Percentiles rank a stretch among this genome's conserved stretches.
Conservation (phyloP, 1,140 invertebrate genomes). For the Psilanteris sp. region DNA sequence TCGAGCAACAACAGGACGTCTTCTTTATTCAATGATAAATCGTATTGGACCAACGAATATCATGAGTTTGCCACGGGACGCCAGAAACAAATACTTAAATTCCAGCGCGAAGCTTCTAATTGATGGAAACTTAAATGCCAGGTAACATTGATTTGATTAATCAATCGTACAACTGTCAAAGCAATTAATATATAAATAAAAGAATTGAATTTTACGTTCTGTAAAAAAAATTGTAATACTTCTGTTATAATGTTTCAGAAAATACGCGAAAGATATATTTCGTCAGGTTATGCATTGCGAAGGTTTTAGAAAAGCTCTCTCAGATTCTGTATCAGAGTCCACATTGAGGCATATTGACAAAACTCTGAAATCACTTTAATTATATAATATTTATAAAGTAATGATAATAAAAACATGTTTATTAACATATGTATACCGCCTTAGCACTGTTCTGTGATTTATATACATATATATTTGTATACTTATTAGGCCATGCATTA, state of each 20-base stretch:
- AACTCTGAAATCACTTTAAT: slow-evolving; percentile 82
- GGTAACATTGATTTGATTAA: slow-evolving; percentile 81
- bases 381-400: slow-evolving; percentile 9
- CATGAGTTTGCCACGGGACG: slow-evolving; percentile 87
- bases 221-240: too few relatives aligned
- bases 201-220: too few relatives aligned
- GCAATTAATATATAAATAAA: too few relatives aligned
- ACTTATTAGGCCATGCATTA: not conserved
- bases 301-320: slow-evolving; percentile 83
- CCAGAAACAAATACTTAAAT: slow-evolving; percentile 88
- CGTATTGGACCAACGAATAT: slow-evolving; percentile 87
- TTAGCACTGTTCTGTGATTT: slow-evolving; percentile 17
- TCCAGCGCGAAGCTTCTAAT: slow-evolving; percentile 90
- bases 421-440: slow-evolving; percentile 2
- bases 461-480: not conserved
- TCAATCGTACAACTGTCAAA: too few relatives aligned
- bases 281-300: slow-evolving; percentile 81
- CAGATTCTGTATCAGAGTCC: slow-evolving; percentile 84
- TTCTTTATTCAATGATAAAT: slow-evolving; percentile 86
- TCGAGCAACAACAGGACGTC: slow-evolving; percentile 87
- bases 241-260: slow-evolving; percentile 82
- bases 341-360: slow-evolving; percentile 85
- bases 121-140: slow-evolving; percentile 92
- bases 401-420: slow-evolving; percentile 7
- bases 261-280: slow-evolving; percentile 85